Base-by-base conservation (phyloP, 2,888 invertebrate genomes). In the Petrolisthes manimaculis region DNA sequence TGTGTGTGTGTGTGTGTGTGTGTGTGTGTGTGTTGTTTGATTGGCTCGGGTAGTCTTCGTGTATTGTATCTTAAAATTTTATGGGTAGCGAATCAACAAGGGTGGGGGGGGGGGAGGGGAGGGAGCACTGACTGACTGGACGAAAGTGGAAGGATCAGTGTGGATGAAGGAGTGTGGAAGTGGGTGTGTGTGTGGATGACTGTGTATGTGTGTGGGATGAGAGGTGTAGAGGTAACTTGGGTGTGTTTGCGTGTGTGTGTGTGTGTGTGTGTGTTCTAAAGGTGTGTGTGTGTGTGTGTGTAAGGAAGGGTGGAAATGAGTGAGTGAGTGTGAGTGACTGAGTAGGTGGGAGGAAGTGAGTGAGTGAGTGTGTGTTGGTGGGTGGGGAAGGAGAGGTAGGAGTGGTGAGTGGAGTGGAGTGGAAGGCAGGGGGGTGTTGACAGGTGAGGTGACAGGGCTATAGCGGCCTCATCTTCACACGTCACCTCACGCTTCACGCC, bases 381-480 rank as follows among this genome's bases (percentile, higher is more conserved):
- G 78, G n/a, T 14, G 53, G n/a, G 78, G 53, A 18, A 54, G 78
- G 18, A 54, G 78, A 6, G 78, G 78, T 18, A 18, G 53, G 78
- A 51, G 53, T 54, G 55, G 53, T 14, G 6, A 18, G 71, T 21
- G 71, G 71, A 71, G 0, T n/a, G 0, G 71, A 24, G 8, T n/a
- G 71, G 51, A 21, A n/a, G 3, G 53, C 14, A 5, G 55, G 79
- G 12, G 55, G 80, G 24, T 56, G 24, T 56, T 24, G 56, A 24
- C 12, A 18, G 55, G 8, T 55, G 24, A 56, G 80, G 9, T 12
- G 80, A 56, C 55, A 5, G 56, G 78, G 78, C 78, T 78, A 78
- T 78, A 78, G 78, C 53, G 78, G 54, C 78, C 78, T 54, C 78
- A 21, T 78, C 78, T 9, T 78, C 24, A 8, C 78, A 69, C n/a